phyloP scores from a whole-genome alignment of 2,113 vertebrate genomes.

The Nycticryphes semicollaris region DNA sequence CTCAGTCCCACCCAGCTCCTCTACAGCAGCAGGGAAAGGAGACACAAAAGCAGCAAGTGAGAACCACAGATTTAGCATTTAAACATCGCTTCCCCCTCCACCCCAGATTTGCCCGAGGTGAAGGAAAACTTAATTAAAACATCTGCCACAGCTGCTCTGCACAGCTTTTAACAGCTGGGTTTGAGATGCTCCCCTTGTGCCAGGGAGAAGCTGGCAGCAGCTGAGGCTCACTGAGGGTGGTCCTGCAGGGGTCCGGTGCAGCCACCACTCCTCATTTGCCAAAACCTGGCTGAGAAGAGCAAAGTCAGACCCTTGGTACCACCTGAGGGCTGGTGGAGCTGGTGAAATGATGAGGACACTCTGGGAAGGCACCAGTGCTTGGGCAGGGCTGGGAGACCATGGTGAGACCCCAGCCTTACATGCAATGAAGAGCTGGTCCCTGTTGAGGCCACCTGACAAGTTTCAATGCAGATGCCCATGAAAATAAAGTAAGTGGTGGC shows the following conservation, averaged over 20 bases:
- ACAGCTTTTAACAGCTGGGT: not conserved
- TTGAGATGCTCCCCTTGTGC: not conserved
- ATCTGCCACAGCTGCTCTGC: not conserved
- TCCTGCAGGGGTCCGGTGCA: not conserved
- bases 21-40: not conserved
- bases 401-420: fast-evolving
- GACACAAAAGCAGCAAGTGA: fast-evolving
- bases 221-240: not conserved
- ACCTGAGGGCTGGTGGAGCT: not conserved
- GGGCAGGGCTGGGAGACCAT: fast-evolving
- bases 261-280: not conserved
- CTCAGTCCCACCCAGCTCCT: not conserved
- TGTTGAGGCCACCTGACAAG: not conserved
- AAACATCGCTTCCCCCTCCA: not conserved
- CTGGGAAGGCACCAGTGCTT: not conserved
- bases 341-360: fast-evolving
- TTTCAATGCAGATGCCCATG: not conserved
- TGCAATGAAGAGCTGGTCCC: not conserved
- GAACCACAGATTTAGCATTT: not conserved
- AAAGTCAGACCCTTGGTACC: not conserved
- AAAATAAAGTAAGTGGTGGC: not conserved
- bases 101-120: not conserved
- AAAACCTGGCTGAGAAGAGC: not conserved
- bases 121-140: not conserved
- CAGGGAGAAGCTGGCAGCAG: not conserved